Evolutionary conservation across 2,888 invertebrate genomes (phyloP).

Genomic region (Luperina testacea): DNA sequence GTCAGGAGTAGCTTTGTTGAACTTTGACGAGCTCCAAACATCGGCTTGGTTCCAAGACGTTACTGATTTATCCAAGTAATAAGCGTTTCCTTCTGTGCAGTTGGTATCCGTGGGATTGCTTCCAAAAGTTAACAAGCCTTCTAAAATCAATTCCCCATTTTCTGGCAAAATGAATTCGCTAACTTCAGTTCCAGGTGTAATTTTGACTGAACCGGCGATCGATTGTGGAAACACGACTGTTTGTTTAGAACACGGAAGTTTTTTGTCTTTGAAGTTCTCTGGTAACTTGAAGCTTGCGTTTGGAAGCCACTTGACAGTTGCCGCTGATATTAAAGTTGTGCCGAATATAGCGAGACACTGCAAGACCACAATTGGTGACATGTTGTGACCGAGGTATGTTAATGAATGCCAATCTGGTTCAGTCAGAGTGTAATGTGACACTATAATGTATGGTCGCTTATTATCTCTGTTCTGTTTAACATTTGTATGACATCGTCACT

Average conservation of each 20-base stretch:
- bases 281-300: slow-evolving; percentile 82
- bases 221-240: slow-evolving; percentile 82
- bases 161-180: slow-evolving; percentile 81
- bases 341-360: slow-evolving; percentile 53
- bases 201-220: slow-evolving; percentile 73
- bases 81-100: slow-evolving; percentile 74
- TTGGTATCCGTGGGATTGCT: slow-evolving; percentile 72
- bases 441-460: slow-evolving; percentile 59
- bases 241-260: slow-evolving; percentile 83
- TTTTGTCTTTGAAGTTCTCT: slow-evolving; percentile 78
- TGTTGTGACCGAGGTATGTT: slow-evolving; percentile 62
- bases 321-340: slow-evolving; percentile 69
- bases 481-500: neutral
- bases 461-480: slow-evolving; percentile 23
- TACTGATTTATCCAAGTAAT: slow-evolving; percentile 76
- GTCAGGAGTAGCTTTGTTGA: slow-evolving; percentile 87
- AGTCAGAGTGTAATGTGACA: slow-evolving; percentile 77
- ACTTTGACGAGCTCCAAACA: slow-evolving; percentile 83
- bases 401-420: slow-evolving; percentile 72
- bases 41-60: slow-evolving; percentile 82
- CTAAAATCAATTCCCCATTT: slow-evolving; percentile 82
- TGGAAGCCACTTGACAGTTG: slow-evolving; percentile 82
- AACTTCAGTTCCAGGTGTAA: slow-evolving; percentile 72
- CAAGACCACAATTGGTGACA: slow-evolving; percentile 47
- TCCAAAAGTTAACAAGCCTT: slow-evolving; percentile 77